Evolutionary conservation across 2,888 invertebrate species (phyloP), one percentile per base, ranked within the genome.

Genomic region (Malacosoma neustria): DNA sequence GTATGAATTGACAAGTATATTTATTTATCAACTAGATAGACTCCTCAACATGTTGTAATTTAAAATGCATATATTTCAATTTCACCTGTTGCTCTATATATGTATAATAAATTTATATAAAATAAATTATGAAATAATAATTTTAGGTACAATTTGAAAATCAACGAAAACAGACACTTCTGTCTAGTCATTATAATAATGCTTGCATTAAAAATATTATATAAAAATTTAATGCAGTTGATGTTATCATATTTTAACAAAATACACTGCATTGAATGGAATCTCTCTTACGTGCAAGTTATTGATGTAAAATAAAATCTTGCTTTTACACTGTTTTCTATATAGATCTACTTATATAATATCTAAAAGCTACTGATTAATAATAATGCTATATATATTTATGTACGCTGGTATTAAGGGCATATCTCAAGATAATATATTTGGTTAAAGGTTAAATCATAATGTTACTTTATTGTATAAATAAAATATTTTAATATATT

Each of bases 81-180:
- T n/a, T n/a, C n/a, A n/a, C n/a, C n/a, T n/a, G n/a, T n/a, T n/a
- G n/a, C n/a, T n/a, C n/a, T n/a, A n/a, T n/a, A 41, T 46, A 54
- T 43, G 38, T 42, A 41, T 54, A 48, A 35, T 38, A 44, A 51
- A 51, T 47, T 48, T 42, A 40, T 43, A 49, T 46, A 41, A 44
- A 52, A 43, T 54, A 51, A 49, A 48, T 55, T 60, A 47, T 47
- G 45, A 49, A 50, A 42, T 57, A 63, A 57, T 56, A 61, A 61
- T 61, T 62, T 57, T 61, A 65, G 57, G 57, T 66, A 58, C 60
- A 57, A 59, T 51, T 53, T 60, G 49, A 54, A 57, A 64, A 73
- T 80, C 80, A 81, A 77, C 76, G 72, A 80, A 76, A 64, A 71
- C 72, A 66, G 69, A 72, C 68, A 64, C 70, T 68, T 64, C n/a